Conservation (phyloP, 2,113 vertebrate genomes). For the Myiopsitta monachus region DNA sequence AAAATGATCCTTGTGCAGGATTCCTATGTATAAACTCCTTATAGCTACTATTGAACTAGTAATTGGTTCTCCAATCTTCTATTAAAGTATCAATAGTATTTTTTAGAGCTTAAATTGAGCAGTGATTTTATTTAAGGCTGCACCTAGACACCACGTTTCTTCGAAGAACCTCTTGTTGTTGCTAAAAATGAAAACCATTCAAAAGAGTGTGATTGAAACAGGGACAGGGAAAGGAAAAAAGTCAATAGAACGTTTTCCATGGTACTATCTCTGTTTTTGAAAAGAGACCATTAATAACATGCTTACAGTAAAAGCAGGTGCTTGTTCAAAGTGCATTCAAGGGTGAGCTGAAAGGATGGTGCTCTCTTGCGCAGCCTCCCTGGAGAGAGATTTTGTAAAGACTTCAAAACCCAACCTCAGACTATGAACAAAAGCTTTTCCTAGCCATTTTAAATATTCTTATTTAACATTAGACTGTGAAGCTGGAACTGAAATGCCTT, state of each 20-base stretch:
- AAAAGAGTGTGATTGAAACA: conserved; percentile 78
- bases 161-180: conserved; percentile 74
- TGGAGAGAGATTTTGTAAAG: conserved; percentile 61
- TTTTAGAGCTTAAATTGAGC: conserved; percentile 77
- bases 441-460: conserved; percentile 35
- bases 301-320: conserved; percentile 75
- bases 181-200: conserved; percentile 81
- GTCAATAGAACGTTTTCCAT: conserved; percentile 78
- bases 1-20: conserved; percentile 63
- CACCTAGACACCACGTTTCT: conserved; percentile 72
- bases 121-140: conserved; percentile 76
- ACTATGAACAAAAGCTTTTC: conserved; percentile 47
- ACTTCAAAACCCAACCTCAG: conserved; percentile 56
- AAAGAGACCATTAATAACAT: conserved; percentile 79
- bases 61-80: conserved; percentile 70
- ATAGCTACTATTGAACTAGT: conserved; percentile 70
- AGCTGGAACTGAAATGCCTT: not conserved
- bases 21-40: conserved; percentile 72
- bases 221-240: conserved; percentile 65
- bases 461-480: not conserved
- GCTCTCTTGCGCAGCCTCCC: conserved; percentile 57
- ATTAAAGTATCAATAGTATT: conserved; percentile 81
- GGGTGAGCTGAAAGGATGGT: conserved; percentile 71
- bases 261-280: conserved; percentile 78
- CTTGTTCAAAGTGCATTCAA: conserved; percentile 79